Evolutionary conservation across 2,797 vertebrate genomes (phyloP).

Genomic region (Anguilla marmorata): DNA sequence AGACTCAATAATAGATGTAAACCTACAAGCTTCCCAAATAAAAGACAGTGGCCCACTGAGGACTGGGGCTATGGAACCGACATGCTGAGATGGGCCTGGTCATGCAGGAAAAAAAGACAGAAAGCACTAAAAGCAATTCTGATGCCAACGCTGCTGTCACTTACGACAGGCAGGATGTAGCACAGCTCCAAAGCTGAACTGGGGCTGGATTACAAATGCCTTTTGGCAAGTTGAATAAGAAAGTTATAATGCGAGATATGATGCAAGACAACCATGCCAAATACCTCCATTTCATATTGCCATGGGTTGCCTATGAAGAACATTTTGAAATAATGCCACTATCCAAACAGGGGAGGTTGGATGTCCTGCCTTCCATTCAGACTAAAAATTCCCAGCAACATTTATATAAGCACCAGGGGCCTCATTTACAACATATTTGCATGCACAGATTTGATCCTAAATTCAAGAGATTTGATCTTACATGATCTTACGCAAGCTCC

Average conservation of each 20-base stretch:
- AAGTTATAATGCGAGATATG: not conserved
- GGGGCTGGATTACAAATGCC: not conserved
- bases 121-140: not conserved
- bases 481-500: not conserved
- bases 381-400: not conserved
- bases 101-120: not conserved
- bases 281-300: not conserved
- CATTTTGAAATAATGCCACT: not conserved
- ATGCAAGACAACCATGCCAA: not conserved
- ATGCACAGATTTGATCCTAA: not conserved
- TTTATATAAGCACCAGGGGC: not conserved
- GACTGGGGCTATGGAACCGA: not conserved
- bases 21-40: conserved; percentile 8
- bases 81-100: not conserved
- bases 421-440: not conserved
- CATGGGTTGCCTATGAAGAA: not conserved
- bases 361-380: not conserved
- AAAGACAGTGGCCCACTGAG: conserved; percentile 6
- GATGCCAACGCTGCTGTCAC: not conserved
- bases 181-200: not conserved
- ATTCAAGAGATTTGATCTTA: no score
- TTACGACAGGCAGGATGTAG: not conserved
- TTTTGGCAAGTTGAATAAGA: not conserved
- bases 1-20: conserved; percentile 23
- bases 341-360: not conserved